These are phyloP conservation scores for Romanogobio albipinnatus DNA, from an alignment of 2,113 vertebrate species.

Conservation along the genomic window DNA sequence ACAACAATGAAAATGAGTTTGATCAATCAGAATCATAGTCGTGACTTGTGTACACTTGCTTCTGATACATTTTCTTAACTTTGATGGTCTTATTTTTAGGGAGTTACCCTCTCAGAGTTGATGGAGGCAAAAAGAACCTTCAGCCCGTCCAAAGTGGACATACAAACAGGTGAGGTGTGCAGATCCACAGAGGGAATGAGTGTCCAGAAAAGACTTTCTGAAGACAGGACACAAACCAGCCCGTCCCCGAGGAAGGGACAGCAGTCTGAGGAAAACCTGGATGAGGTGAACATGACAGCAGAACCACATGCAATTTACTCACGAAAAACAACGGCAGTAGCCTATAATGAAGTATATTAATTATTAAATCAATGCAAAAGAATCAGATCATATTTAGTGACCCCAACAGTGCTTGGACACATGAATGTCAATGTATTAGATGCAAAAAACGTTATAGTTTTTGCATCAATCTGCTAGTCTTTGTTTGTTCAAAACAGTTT, in stretches of 20 bases:
- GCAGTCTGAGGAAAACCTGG: not conserved
- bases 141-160: slow-evolving; percentile 1
- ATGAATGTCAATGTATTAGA: not conserved
- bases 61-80: not conserved
- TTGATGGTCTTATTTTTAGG: slow-evolving; percentile 71
- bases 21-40: not conserved
- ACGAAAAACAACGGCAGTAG: not conserved
- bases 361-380: not conserved
- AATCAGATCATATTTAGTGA: not conserved
- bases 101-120: slow-evolving; percentile 89
- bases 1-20: not conserved
- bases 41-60: not conserved
- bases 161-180: slow-evolving; percentile 39
- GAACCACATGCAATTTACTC: not conserved
- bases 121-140: slow-evolving; percentile 87
- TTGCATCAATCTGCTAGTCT: no score
- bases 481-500: no score
- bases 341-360: not conserved
- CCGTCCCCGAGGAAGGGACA: not conserved
- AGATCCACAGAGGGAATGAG: slow-evolving; percentile 8
- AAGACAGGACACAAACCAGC: not conserved
- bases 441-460: not conserved
- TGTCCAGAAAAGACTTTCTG: slow-evolving; percentile 7
- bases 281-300: slow-evolving; percentile 13
- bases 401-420: not conserved